Conservation (phyloP, 2,888 invertebrate genomes). For the Sarcophaga carnaria region DNA sequence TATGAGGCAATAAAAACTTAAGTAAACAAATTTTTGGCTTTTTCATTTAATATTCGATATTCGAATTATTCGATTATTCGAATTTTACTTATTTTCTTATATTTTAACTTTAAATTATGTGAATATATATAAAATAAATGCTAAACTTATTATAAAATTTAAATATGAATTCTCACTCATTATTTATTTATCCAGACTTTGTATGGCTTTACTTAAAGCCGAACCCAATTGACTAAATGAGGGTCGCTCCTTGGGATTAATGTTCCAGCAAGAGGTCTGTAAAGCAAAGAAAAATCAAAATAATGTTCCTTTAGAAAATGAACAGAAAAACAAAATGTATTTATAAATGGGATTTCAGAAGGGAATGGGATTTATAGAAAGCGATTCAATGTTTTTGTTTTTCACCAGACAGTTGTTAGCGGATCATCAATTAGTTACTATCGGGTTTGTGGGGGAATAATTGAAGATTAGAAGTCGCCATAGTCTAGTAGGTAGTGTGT, state of each 20-base stretch:
- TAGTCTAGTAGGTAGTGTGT: too few relatives aligned
- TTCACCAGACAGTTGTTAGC: too few relatives aligned
- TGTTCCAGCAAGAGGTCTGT: slow-evolving; percentile 80
- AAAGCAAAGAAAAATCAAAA: slow-evolving; percentile 19
- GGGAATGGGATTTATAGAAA: too few relatives aligned
- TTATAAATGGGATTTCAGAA: background rate
- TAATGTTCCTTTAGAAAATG: background rate
- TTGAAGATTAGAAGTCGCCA: too few relatives aligned
- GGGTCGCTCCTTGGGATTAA: slow-evolving; percentile 81
- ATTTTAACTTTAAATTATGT: background rate
- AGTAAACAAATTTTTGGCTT: slow-evolving; percentile 66
- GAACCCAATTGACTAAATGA: slow-evolving; percentile 81
- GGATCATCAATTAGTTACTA: too few relatives aligned
- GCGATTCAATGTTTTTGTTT: too few relatives aligned
- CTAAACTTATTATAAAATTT: slow-evolving; percentile 28
- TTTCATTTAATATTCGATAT: slow-evolving; percentile 36
- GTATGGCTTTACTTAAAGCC: slow-evolving; percentile 81
- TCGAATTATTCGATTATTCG: background rate
- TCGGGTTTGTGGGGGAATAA: too few relatives aligned
- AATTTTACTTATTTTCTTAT: slow-evolving; percentile 1
- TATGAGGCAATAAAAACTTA: slow-evolving; percentile 62
- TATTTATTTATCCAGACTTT: slow-evolving; percentile 72
- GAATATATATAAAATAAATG: slow-evolving; percentile 40
- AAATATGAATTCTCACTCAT: slow-evolving; percentile 25
- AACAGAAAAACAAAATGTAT: background rate